phyloP scores from a whole-genome alignment of 2,113 vertebrate species.

The Triplophysa rosa region DNA sequence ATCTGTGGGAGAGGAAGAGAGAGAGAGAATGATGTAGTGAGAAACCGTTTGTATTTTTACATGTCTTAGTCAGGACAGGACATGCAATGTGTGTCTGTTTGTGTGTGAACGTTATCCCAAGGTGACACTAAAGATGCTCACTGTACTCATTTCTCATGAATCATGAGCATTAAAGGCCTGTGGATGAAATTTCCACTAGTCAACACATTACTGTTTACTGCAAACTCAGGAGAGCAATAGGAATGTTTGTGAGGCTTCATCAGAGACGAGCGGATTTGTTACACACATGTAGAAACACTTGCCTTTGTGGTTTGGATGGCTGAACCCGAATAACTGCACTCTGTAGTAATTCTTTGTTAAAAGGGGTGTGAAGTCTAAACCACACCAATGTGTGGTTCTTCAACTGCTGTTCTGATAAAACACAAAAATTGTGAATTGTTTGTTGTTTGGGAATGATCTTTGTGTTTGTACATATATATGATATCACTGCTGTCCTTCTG shows the following conservation, averaged over 20 bases:
- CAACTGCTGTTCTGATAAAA: slow-evolving; percentile 15
- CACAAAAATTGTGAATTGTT: slow-evolving; percentile 25
- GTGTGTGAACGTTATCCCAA: slow-evolving; percentile 27
- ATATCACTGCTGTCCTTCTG: too few relatives aligned
- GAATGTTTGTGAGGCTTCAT: slow-evolving; percentile 8
- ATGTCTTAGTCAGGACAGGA: slow-evolving; percentile 42
- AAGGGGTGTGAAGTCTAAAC: background rate
- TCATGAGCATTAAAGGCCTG: slow-evolving; percentile 54
- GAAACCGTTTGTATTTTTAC: slow-evolving; percentile 45
- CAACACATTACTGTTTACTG: slow-evolving; percentile 29
- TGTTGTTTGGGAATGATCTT: background rate
- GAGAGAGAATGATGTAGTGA: slow-evolving; percentile 19
- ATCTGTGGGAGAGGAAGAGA: slow-evolving; percentile 31
- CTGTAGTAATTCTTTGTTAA: background rate
- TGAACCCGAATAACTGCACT: background rate
- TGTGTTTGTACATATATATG: background rate
- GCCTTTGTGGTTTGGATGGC: background rate
- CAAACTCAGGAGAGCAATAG: slow-evolving; percentile 29
- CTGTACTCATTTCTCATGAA: slow-evolving; percentile 42
- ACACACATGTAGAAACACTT: slow-evolving; percentile 28
- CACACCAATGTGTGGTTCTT: slow-evolving; percentile 10
- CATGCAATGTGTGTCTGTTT: slow-evolving; percentile 23
- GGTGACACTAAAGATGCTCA: slow-evolving; percentile 40
- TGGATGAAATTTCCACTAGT: slow-evolving; percentile 50
- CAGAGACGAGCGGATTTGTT: slow-evolving; percentile 19